These are phyloP conservation scores for Hippoglossus stenolepis DNA, from an alignment of 2,113 vertebrate species.

Conservation along the genomic window DNA sequence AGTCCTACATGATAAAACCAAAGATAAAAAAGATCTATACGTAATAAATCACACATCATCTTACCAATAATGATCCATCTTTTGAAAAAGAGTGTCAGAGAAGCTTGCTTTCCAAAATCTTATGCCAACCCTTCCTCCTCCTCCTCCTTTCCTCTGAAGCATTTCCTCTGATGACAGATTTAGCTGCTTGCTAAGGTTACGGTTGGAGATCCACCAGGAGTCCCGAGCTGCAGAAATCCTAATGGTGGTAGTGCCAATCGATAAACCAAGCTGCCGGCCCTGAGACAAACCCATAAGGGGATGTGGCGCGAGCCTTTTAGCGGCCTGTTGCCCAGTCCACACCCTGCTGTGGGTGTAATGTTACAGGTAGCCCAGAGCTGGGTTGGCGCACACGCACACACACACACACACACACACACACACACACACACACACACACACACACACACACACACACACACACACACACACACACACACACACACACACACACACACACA, in stretches of 20 bases:
- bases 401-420: background rate
- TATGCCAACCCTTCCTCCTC: constrained; percentile 9
- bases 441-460: background rate
- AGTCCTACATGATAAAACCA: background rate
- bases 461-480: background rate
- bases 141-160: constrained; percentile 23
- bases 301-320: constrained; percentile 28
- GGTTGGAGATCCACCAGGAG: constrained; percentile 4
- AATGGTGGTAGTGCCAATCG: constrained; percentile 10
- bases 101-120: constrained; percentile 23
- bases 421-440: background rate
- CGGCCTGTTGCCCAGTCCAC: constrained; percentile 7
- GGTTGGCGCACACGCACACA: background rate
- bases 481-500: background rate
- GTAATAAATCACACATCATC: background rate
- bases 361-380: constrained; percentile 54
- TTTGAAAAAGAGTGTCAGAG: constrained; percentile 40
- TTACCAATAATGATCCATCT: constrained; percentile 55
- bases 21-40: background rate
- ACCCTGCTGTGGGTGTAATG: constrained; percentile 39
- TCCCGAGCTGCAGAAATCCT: constrained; percentile 2
- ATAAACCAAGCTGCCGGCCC: constrained; percentile 31
- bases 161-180: constrained; percentile 34
- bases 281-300: constrained; percentile 25
- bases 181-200: constrained; percentile 18